Evolutionary conservation across 2,888 invertebrate species (phyloP).

Genomic region (Trissolcus japonicus): DNA sequence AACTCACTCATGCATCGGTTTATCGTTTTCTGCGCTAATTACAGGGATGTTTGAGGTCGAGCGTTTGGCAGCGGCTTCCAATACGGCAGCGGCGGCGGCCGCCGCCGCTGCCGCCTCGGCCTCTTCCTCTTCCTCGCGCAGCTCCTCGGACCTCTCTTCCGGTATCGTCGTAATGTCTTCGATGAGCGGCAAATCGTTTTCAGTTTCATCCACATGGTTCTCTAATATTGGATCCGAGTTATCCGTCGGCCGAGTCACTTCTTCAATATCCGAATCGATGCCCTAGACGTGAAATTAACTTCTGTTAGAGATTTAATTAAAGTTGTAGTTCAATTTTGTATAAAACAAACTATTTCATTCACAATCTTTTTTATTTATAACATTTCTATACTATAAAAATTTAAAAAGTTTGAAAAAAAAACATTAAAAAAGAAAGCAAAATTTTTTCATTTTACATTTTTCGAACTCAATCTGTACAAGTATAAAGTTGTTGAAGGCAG

Average conservation of each 20-base stretch:
- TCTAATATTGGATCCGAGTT: constrained; percentile 76
- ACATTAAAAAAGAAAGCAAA: too few species aligned
- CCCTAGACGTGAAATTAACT: constrained; percentile 77
- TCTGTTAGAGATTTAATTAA: too few species aligned
- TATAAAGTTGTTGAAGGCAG: too few species aligned
- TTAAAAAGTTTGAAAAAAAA: too few species aligned
- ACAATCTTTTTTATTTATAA: too few species aligned
- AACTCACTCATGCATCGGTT: constrained; percentile 65
- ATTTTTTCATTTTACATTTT: too few species aligned
- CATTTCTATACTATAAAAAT: too few species aligned
- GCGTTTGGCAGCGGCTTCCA: constrained; percentile 56
- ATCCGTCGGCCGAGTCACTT: constrained; percentile 84
- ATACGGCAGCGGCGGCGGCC: constrained; percentile 59
- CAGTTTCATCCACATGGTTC: constrained; percentile 69
- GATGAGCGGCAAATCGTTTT: constrained; percentile 68
- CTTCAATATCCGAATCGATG: constrained; percentile 92
- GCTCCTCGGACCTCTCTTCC: constrained; percentile 81
- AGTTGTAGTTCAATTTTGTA: too few species aligned
- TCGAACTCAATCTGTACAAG: too few species aligned
- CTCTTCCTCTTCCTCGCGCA: constrained; percentile 76
- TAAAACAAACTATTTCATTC: too few species aligned
- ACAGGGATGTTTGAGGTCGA: constrained; percentile 63
- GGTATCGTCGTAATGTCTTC: constrained; percentile 75
- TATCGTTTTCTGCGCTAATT: constrained; percentile 65
- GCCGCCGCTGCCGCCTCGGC: constrained; percentile 75